These are phyloP conservation scores for Sigmodon hispidus DNA, from an alignment of 2,113 vertebrate species.

Conservation along the genomic window DNA sequence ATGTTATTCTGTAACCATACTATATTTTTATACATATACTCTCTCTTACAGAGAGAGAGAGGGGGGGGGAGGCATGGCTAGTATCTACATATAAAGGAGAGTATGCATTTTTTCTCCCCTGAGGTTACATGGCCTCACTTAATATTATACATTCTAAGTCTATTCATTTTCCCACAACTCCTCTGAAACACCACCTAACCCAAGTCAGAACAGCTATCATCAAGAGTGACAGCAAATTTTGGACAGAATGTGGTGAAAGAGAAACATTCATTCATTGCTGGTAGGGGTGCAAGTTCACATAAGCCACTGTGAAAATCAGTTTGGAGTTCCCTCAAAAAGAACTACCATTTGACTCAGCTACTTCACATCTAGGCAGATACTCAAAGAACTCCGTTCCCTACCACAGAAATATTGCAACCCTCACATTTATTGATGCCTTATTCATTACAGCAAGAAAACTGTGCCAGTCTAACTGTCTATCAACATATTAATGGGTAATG, in stretches of 20 bases:
- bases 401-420: neutral
- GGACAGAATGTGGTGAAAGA: neutral
- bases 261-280: neutral
- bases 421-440: neutral
- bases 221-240: neutral
- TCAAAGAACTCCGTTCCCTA: neutral
- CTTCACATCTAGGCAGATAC: neutral
- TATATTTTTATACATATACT: neutral
- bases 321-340: neutral
- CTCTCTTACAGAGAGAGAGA: too few species aligned
- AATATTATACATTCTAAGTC: neutral
- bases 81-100: neutral
- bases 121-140: neutral
- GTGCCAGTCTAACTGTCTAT: neutral
- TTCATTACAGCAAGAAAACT: neutral
- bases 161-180: neutral
- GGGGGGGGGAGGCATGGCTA: too few species aligned
- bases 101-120: neutral
- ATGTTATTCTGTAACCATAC: neutral
- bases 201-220: neutral
- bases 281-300: neutral
- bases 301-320: neutral
- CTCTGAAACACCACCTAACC: neutral
- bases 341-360: neutral
- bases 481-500: neutral